A percentile compares a stretch with the other conserved stretches of the same genome.
phyloP scores from a whole-genome alignment of 2,797 vertebrate genomes.

The Pempheris klunzingeri region DNA sequence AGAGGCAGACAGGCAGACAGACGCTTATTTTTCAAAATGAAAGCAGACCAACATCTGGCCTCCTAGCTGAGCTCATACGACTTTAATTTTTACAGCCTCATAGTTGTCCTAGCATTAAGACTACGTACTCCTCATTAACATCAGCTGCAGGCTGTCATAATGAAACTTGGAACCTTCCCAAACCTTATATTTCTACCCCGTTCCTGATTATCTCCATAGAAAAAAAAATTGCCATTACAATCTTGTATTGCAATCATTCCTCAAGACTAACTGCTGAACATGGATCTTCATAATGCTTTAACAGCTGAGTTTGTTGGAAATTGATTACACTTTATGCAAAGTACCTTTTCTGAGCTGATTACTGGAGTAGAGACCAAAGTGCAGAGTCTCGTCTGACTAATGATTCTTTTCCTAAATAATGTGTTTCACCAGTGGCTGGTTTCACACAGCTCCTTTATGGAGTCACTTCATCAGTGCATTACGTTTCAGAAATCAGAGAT shows the following conservation, averaged over 20 bases:
- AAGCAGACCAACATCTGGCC: conserved; percentile 78
- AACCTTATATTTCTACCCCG: conserved; percentile 28
- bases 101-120: conserved; percentile 54
- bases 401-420: conserved; percentile 14
- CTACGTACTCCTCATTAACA: conserved; percentile 42
- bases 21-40: conserved; percentile 77
- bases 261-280: conserved; percentile 29
- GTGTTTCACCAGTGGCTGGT: conserved; percentile 4
- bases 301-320: conserved; percentile 13
- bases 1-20: conserved; percentile 64
- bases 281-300: neutral
- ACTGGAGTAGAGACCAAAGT: conserved; percentile 9
- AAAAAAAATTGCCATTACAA: conserved; percentile 22
- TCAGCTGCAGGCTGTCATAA: conserved; percentile 43
- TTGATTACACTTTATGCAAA: conserved; percentile 39
- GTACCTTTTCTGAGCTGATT: conserved; percentile 24
- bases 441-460: conserved; percentile 8
- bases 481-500: neutral
- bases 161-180: conserved; percentile 34
- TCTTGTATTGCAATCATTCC: conserved; percentile 37
- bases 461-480: neutral
- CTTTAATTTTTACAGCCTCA: conserved; percentile 62
- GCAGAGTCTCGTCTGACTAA: conserved; percentile 12
- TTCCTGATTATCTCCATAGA: conserved; percentile 25
- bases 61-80: conserved; percentile 60